Evolutionary conservation across 2,797 vertebrate genomes (phyloP).

Genomic region (Morelia viridis): DNA sequence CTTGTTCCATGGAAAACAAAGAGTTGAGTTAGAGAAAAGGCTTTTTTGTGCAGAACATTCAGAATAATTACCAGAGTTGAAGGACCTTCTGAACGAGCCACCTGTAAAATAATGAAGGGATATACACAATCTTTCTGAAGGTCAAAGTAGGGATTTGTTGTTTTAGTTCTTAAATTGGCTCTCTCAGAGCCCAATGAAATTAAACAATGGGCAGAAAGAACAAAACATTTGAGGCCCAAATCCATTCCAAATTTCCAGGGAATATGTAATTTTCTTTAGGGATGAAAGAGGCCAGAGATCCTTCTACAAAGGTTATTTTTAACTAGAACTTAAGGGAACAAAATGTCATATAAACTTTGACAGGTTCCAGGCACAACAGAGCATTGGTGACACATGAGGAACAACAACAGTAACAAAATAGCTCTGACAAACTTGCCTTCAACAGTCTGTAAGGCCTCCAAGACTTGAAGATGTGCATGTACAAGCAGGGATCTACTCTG

Average conservation of each 20-base stretch:
- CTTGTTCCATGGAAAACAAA: background rate
- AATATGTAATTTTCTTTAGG: background rate
- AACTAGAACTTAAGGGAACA: background rate
- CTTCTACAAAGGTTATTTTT: background rate
- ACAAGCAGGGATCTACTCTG: background rate
- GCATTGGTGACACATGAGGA: background rate
- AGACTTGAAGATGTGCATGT: background rate
- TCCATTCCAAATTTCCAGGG: background rate
- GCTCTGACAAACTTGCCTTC: background rate
- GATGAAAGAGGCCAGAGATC: background rate
- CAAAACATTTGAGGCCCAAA: background rate
- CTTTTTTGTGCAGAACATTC: background rate
- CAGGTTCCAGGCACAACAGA: background rate
- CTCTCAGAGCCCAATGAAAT: background rate
- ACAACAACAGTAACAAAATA: background rate
- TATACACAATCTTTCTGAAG: background rate
- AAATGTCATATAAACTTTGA: background rate
- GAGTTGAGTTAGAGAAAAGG: background rate
- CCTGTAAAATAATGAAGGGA: background rate
- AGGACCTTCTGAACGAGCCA: background rate
- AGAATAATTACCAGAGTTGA: background rate
- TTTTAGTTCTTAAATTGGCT: background rate
- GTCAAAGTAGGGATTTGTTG: background rate
- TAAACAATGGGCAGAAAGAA: background rate
- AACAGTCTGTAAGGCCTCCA: background rate